Conservation (phyloP, 1,140 invertebrate species). For the Muscidifurax raptorellus region DNA sequence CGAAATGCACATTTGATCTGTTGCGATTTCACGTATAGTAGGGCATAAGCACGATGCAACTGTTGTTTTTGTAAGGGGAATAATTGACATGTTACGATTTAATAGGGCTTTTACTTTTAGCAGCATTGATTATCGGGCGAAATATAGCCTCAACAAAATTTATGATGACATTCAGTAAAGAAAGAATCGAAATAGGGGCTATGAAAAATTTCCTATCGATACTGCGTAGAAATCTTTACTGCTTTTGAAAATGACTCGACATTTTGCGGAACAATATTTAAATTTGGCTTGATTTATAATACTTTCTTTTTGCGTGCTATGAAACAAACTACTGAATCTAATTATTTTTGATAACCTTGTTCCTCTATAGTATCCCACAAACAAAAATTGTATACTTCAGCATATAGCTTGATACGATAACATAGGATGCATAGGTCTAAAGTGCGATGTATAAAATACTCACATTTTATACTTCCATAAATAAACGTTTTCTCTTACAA, state of each 20-base stretch:
- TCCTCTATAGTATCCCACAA: background rate
- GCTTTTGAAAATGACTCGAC: background rate
- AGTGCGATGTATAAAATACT: too few species aligned
- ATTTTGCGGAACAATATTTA: background rate
- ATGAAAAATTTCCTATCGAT: background rate
- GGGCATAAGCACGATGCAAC: background rate
- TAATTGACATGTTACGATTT: constrained; percentile 5
- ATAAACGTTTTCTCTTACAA: too few species aligned
- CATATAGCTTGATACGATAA: too few species aligned
- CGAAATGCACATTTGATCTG: constrained; percentile 8
- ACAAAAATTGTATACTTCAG: too few species aligned
- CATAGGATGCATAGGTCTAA: too few species aligned
- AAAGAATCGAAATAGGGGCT: background rate
- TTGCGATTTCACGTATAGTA: background rate
- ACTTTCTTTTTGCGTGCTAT: background rate
- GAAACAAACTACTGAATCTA: background rate
- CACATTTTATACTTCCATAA: too few species aligned
- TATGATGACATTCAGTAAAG: constrained; percentile 1
- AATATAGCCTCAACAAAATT: background rate
- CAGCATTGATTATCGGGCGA: background rate
- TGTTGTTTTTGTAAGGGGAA: background rate
- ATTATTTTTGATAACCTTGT: background rate
- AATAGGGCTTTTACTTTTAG: constrained; percentile 24
- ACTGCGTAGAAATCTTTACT: background rate
- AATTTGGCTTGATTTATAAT: background rate